Base-by-base conservation (phyloP, 2,888 invertebrate genomes). In the Catotricha subobsoleta region DNA sequence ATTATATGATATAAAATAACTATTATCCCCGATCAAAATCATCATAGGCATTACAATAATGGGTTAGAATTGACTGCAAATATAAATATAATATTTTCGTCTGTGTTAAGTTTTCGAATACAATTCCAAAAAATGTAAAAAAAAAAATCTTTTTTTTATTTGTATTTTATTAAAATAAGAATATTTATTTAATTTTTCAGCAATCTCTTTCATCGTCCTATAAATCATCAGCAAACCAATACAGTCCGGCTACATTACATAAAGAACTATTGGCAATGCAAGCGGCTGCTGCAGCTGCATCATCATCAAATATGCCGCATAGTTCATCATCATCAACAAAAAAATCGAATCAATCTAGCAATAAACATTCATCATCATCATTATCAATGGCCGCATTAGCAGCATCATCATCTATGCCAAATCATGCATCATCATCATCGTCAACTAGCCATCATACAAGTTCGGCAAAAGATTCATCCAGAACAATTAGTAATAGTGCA, bases 201-300 rank as follows among this genome's bases (percentile, higher is more conserved):
- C 29, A 29, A 23, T 27, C 27, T 25, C n/a, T 35, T 27, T 25
- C 35, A 15, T 40, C 43, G n/a, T 40, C 43, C 3, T 43, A 40
- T 28, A 43, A 43, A 27, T 37, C 40, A 3, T 5, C 36, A 37
- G 20, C 42, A 31, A 42, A 42, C 30, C 39, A 34, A 29, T 62
- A 62, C 41, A 63, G 61, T 51, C 60, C 62, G 18, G 59, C 59
- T 15, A 59, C 56, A 28, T 50, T 63, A 46, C 63, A 63, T 48
- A 63, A 63, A 49, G 63, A 63, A 48, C 48, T 63, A 39, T 49
- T 63, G 44, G 63, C 63, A 41, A 63, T 63, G 62, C 62, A 63
- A 50, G 61, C 57, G 12, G 62, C 58, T 23, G 62, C 62, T 16
- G 61, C 59, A 53, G 7, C 50, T 39, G 48, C 48, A 27, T 45